Base-by-base conservation (phyloP, 2,797 vertebrate genomes). In the Halcyon smyrnensis region DNA sequence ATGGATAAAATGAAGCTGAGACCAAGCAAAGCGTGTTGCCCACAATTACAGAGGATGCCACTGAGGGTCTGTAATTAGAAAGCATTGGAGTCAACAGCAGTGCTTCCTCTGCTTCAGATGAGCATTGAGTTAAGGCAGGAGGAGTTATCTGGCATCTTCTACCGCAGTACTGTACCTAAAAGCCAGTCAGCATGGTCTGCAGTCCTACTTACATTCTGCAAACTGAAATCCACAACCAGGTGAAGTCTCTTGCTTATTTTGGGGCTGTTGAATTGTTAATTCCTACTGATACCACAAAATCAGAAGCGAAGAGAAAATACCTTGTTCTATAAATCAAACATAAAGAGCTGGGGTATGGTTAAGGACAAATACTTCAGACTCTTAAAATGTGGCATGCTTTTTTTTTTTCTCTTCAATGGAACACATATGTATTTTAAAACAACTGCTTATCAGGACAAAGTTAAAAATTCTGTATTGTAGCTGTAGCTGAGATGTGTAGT, bases 381-480 rank as follows among this genome's bases (percentile, higher is more conserved):
- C 51, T 69, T 84, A 74, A 71, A 17, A 0, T 79, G 14, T 43
- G 60, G 17, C 17, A 30, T 74, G n/a, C 56, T 34, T 63, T 45
- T 21, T 86, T 46, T 73, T 32, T 54, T 63, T 4, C 36, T 91
- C 53, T 75, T 93, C 48, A 74, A 36, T 21, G 21, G 21, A 56
- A 25, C 37, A 67, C 34, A 54, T 78, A 78, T 89, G 84, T 95
- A 90, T 91, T 90, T 93, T 87, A 77, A 90, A 89, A 65, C 46
- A 88, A 46, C 54, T 68, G 46, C 30, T 93, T 17, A 53, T 75
- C 80, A 80, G 67, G 53, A 80, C 89, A 89, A 67, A 89, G 69
- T 57, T 64, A 76, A 36, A 67, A 87, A 56, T 37, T 65, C 54
- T 45, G 57, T 78, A 67, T 70, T 83, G 36, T 71, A 73, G 57